Evolutionary conservation across 2,888 invertebrate genomes (phyloP), one percentile per base, ranked within the genome.

Genomic region (Cephus nigrinus): DNA sequence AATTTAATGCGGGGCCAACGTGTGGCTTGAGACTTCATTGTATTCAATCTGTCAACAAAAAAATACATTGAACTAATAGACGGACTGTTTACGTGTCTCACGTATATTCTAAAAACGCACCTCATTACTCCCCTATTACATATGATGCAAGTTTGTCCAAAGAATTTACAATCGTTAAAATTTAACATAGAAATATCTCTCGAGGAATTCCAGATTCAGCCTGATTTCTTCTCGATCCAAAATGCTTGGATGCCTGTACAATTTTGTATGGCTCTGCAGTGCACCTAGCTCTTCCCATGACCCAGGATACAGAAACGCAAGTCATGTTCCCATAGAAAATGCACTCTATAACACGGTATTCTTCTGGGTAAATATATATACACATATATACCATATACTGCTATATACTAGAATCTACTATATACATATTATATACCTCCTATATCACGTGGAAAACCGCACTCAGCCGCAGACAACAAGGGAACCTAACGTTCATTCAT

Each of bases 401-500:
- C 55, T 55, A 55, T 23, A 55, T 55, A 55, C 55, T 23, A 9
- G 55, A 15, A 23, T 55, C 55, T 55, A 23, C 9, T 55, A 55
- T 55, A 55, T 9, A 55, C 55, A 9, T 55, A 23, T 55, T 23
- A 55, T 23, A 55, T 55, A 23, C 55, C 69, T 40, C 73, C 68
- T 71, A 36, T 76, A 76, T 78, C 75, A 76, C 68, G 75, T 73
- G 69, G n/a, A 78, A 55, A 55, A 78, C 73, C 76, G 68, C 78
- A 69, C 76, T 76, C 69, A 76, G 40, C 76, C 69, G 72, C 75
- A 75, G 75, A 72, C 71, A 75, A 76, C 32, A 73, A 68, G 75
- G 72, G 80, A 80, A 74, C 79, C 79, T 80, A 80, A 81, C 80
- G 78, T 79, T 5, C 35, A 55, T 55, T 55, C 55, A 55, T 55